Evolutionary conservation across 2,113 vertebrate species (phyloP).

Genomic region (Phalacrocorax carbo): DNA sequence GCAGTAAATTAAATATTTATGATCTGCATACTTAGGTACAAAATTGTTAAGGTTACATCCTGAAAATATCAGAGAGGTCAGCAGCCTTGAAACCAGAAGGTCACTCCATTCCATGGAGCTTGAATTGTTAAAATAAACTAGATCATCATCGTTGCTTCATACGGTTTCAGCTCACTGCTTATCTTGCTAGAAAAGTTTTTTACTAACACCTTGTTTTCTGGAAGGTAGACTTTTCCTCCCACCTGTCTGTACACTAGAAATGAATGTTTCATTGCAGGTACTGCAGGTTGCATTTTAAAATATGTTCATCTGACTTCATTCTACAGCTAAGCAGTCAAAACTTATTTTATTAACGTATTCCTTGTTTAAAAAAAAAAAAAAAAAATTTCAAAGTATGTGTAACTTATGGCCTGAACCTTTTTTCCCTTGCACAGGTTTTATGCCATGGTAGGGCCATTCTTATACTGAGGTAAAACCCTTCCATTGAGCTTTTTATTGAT

Average conservation of each 20-base stretch:
- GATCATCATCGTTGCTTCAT: not conserved
- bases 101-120: not conserved
- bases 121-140: not conserved
- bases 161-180: not conserved
- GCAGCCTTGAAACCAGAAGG: not conserved
- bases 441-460: not conserved
- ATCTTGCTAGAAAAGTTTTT: not conserved
- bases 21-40: not conserved
- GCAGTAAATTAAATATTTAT: not conserved
- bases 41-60: not conserved
- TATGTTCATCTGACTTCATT: not conserved
- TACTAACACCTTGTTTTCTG: not conserved
- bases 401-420: not conserved
- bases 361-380: not conserved
- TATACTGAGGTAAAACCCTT: not conserved
- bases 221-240: not conserved
- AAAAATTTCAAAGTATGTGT: not conserved
- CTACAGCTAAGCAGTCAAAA: not conserved
- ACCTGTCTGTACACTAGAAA: not conserved
- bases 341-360: not conserved
- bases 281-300: not conserved
- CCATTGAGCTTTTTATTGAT: not conserved
- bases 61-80: not conserved
- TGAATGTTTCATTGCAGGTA: not conserved
- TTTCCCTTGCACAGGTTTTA: not conserved